A percentile compares a stretch with the other conserved stretches of the same genome.
Conservation (phyloP, 2,113 vertebrate species). For the Romanogobio albipinnatus region DNA sequence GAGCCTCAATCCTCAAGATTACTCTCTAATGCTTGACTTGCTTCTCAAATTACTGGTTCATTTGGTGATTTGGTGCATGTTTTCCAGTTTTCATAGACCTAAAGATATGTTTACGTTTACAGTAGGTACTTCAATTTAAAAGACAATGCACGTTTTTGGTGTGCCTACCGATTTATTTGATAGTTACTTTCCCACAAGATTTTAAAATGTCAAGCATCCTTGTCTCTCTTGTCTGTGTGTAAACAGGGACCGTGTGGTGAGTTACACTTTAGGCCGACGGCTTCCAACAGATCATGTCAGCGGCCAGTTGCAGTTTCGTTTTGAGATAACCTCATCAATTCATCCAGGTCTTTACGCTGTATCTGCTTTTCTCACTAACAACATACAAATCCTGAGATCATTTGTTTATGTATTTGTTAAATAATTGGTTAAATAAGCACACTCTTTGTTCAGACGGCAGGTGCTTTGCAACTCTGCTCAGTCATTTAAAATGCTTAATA, state of each 20-base stretch:
- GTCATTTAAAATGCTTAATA: background rate
- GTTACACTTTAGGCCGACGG: conserved; percentile 91
- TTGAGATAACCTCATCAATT: conserved; percentile 95
- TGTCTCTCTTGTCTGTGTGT: conserved; percentile 22
- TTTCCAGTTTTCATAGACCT: background rate
- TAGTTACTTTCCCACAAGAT: background rate
- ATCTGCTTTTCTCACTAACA: background rate
- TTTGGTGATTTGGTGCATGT: background rate
- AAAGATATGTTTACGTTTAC: background rate
- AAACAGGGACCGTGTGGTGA: conserved; percentile 92
- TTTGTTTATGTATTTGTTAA: background rate
- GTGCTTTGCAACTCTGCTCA: too few relatives aligned
- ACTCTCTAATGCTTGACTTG: background rate
- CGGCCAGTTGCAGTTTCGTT: conserved; percentile 96
- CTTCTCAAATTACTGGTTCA: background rate
- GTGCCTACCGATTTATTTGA: background rate
- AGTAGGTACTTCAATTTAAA: background rate
- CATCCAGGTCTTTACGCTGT: conserved; percentile 82
- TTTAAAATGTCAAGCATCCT: background rate
- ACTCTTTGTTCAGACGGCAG: too few relatives aligned
- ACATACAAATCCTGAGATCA: background rate
- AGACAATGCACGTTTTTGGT: background rate
- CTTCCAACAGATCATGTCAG: conserved; percentile 97
- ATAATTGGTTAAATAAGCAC: too few relatives aligned
- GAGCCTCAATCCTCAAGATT: background rate